Evolutionary conservation across 2,113 vertebrate genomes (phyloP), one percentile per base, ranked within the genome.

Genomic region (Dinomys branickii): DNA sequence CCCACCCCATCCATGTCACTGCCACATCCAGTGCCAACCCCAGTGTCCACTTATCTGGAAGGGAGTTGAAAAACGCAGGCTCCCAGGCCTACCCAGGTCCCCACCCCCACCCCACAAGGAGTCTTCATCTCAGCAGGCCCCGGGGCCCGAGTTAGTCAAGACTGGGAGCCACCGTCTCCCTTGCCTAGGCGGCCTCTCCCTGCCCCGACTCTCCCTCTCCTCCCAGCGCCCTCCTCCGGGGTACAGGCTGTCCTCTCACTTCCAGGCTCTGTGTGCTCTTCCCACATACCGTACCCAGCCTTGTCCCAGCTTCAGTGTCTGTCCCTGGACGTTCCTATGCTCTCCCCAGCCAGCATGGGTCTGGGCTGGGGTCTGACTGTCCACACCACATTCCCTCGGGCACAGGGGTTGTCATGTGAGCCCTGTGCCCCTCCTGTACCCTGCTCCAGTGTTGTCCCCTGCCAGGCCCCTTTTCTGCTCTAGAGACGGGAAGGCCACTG

Each of bases 231-330:
- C 30, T 47, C 41, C 41, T 3, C 38, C 12, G 33, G 63, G n/a
- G 26, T 6, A 0, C 11, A 63, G 90, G 28, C 77, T 10, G 0
- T 19, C 80, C 35, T 90, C 47, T n/a, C 22, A 30, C 33, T 58
- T 41, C 80, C 47, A 33, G 35, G 41, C 2, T 30, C 59, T 14
- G 16, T 3, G 19, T 22, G 75, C 54, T 26, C 10, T 47, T 93
- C 20, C 82, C 90, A 61, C 30, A 35, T 13, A 0, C 35, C 19
- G 19, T 19, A 6, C 3, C 24, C 35, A 3, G 47, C 90, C 0
- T 7, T 1, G 5, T 1, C 52, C 13, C 63, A 7, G 28, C 59
- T 24, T 11, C 30, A 33, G 0, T 0, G 2, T 24, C 2, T 33
- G 33, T 17, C 78, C n/a, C 12, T n/a, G n/a, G n/a, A n/a, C 30